Conservation (phyloP, 1,140 invertebrate genomes). For the Lutraria rhynchaena region DNA sequence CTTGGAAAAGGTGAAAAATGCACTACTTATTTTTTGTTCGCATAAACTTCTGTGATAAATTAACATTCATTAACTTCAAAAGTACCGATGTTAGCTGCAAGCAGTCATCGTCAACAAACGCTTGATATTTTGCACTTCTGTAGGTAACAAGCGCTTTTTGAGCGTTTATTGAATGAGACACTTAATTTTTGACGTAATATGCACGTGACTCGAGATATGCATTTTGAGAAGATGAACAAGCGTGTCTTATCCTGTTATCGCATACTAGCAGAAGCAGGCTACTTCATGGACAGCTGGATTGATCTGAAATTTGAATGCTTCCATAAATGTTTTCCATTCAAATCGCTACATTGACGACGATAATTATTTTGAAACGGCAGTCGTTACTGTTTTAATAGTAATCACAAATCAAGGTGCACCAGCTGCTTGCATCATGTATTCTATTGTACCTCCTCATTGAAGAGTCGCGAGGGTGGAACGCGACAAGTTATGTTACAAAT, state of each 20-base stretch:
- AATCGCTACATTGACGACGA: background rate
- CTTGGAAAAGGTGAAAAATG: too few species aligned
- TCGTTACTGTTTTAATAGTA: slow-evolving; percentile 33
- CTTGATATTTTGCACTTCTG: slow-evolving; percentile 33
- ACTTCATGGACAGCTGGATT: slow-evolving; percentile 18
- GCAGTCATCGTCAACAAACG: background rate
- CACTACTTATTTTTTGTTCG: too few species aligned
- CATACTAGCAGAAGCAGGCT: background rate
- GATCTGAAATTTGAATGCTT: background rate
- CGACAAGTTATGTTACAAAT: slow-evolving; percentile 24
- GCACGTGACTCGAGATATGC: too few species aligned
- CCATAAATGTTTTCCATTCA: slow-evolving; percentile 36
- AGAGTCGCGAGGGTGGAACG: slow-evolving; percentile 26
- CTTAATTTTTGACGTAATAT: too few species aligned
- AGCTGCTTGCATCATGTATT: slow-evolving; percentile 39
- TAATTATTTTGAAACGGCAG: slow-evolving; percentile 14
- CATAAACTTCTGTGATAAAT: slow-evolving; percentile 6
- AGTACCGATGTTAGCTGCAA: slow-evolving; percentile 8
- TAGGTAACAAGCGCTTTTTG: too few species aligned
- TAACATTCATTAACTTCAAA: slow-evolving; percentile 32
- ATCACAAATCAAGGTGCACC: slow-evolving; percentile 31
- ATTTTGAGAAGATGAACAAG: too few species aligned
- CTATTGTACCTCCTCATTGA: slow-evolving; percentile 28
- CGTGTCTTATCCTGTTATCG: too few species aligned
- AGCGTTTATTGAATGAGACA: too few species aligned